A percentile compares a stretch with the other conserved stretches of the same genome.
phyloP scores from a whole-genome alignment of 2,113 vertebrate species.

The Leptosomus discolor region DNA sequence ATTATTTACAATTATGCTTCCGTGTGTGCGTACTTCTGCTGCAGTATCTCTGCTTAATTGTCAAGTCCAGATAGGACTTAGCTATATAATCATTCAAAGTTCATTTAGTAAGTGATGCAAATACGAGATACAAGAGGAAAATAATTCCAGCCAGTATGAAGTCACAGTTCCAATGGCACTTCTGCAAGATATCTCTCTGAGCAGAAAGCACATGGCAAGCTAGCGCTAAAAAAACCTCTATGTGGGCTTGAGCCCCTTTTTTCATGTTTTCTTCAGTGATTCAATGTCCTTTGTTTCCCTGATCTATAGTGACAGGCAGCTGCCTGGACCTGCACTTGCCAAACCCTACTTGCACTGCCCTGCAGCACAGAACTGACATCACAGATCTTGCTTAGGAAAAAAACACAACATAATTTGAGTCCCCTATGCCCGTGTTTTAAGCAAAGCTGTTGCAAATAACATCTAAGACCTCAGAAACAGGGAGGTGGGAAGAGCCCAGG shows the following conservation, averaged over 20 bases:
- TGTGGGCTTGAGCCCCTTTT: background rate
- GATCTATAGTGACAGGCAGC: background rate
- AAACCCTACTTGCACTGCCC: background rate
- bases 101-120: background rate
- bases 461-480: background rate
- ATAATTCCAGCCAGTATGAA: background rate
- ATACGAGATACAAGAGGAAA: background rate
- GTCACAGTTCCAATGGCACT: background rate
- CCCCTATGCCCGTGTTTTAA: fast-evolving
- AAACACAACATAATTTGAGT: fast-evolving
- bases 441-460: background rate
- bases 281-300: background rate
- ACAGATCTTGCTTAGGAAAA: background rate
- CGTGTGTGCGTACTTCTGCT: background rate
- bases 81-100: background rate
- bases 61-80: background rate
- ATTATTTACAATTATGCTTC: background rate
- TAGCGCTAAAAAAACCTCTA: background rate
- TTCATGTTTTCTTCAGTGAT: background rate
- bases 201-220: background rate
- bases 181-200: background rate
- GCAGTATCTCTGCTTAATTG: background rate
- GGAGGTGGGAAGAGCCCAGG: background rate
- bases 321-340: background rate
- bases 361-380: background rate